Conservation (phyloP, 2,113 vertebrate species). For the Barnardius zonarius region DNA sequence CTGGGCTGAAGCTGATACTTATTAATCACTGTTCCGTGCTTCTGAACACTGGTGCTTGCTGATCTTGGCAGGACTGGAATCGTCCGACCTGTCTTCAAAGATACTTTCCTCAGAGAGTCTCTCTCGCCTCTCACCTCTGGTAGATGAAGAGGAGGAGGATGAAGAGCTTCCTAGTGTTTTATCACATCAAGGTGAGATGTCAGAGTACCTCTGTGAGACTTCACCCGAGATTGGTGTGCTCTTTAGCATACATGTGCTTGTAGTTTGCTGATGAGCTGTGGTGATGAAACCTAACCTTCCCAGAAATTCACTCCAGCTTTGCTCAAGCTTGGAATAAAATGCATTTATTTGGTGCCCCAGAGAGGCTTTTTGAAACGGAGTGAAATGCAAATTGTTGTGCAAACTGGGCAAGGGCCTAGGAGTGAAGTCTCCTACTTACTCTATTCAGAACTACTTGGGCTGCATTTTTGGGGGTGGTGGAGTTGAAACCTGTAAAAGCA, state of each 20-base stretch:
- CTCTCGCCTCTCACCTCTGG: background rate
- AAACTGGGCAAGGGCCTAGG: background rate
- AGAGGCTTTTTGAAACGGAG: background rate
- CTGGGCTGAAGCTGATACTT: background rate
- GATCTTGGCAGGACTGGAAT: conserved; percentile 39
- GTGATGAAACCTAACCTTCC: background rate
- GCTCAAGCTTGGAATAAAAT: background rate
- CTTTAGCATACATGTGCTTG: background rate
- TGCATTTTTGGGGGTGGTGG: fast-evolving
- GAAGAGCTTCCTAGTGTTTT: conserved; percentile 74
- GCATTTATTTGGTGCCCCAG: background rate
- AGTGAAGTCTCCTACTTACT: fast-evolving
- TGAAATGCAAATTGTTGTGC: background rate
- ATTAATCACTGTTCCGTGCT: fast-evolving
- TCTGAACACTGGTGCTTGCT: background rate
- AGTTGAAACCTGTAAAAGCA: background rate
- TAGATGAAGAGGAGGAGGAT: conserved; percentile 72
- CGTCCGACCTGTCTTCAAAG: background rate
- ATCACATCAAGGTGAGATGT: conserved; percentile 64
- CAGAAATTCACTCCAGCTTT: background rate
- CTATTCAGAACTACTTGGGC: background rate
- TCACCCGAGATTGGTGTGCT: fast-evolving
- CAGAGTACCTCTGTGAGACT: too few relatives aligned
- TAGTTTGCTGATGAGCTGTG: background rate
- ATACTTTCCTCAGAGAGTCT: background rate